Percentiles rank a stretch among this genome's conserved stretches.
Evolutionary conservation across 2,113 vertebrate genomes (phyloP).

Genomic region (Ochotona curzoniae): DNA sequence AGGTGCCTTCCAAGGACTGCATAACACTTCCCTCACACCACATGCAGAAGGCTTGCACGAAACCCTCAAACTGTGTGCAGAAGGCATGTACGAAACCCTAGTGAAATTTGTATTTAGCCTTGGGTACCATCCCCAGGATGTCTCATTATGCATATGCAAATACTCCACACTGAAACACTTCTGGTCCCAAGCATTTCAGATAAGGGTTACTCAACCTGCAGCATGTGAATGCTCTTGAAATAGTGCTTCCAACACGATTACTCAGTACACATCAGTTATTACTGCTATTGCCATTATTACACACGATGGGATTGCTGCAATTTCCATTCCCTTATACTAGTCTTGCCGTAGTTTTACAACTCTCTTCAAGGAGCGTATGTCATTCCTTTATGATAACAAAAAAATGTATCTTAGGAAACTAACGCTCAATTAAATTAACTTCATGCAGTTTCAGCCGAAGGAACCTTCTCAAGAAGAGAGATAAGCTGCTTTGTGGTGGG

Average conservation of each 20-base stretch:
- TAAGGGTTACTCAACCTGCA: background rate
- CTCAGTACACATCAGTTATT: background rate
- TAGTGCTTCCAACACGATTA: background rate
- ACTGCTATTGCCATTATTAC: background rate
- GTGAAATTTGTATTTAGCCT: background rate
- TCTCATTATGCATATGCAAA: background rate
- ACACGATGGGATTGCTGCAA: background rate
- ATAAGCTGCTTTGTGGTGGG: background rate
- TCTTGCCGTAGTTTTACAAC: background rate
- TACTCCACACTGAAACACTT: background rate
- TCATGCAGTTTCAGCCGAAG: slow-evolving; percentile 19
- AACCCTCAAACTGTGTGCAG: background rate
- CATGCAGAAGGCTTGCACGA: too few relatives aligned
- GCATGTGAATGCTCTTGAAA: background rate
- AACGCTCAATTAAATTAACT: slow-evolving; percentile 45
- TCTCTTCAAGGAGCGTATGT: slow-evolving; percentile 9
- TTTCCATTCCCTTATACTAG: background rate
- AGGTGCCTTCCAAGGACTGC: too few relatives aligned
- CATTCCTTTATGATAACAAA: slow-evolving; percentile 43
- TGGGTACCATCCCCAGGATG: background rate
- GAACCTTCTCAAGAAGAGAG: background rate
- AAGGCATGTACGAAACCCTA: background rate
- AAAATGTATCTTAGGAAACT: slow-evolving; percentile 37
- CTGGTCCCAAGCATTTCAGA: background rate
- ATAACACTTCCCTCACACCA: background rate